These are phyloP conservation scores for Scaptomyza flava DNA, from an alignment of 2,888 invertebrate genomes.

Conservation along the genomic window DNA sequence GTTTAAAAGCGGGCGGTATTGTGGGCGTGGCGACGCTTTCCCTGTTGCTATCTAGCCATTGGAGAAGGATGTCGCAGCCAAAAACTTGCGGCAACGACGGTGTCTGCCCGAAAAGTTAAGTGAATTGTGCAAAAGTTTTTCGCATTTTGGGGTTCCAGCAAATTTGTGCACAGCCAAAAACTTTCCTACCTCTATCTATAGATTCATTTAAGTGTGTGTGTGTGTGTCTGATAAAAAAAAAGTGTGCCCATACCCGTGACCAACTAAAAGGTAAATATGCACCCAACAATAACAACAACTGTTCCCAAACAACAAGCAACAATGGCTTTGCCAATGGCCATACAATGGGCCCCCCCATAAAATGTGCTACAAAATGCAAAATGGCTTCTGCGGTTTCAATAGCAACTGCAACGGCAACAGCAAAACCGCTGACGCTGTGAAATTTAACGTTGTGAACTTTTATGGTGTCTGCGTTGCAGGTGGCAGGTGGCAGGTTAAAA, in stretches of 20 bases:
- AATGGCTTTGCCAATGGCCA: constrained; percentile 65
- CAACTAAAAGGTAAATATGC: constrained; percentile 74
- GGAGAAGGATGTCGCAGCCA: constrained; percentile 27
- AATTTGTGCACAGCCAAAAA: constrained; percentile 72
- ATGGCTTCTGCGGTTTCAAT: constrained; percentile 80
- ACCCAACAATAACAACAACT: constrained; percentile 24
- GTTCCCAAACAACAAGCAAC: constrained; percentile 47
- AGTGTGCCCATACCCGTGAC: constrained; percentile 41
- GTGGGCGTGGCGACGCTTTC: constrained; percentile 14
- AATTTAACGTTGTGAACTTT: constrained; percentile 73
- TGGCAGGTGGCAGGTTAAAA: constrained; percentile 48
- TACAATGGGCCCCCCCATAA: constrained; percentile 75
- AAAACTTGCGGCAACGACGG: constrained; percentile 65
- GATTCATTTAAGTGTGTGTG: not conserved
- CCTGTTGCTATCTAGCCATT: constrained; percentile 36
- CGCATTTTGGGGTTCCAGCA: constrained; percentile 63
- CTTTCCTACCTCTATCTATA: constrained; percentile 31
- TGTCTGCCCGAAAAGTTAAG: constrained; percentile 71
- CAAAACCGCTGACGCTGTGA: constrained; percentile 65
- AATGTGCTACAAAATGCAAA: constrained; percentile 80
- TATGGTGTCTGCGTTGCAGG: constrained; percentile 49
- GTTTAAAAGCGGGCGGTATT: constrained; percentile 3
- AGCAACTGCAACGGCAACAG: constrained; percentile 51
- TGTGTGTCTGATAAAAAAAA: constrained; percentile 29
- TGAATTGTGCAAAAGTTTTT: constrained; percentile 79